Base-by-base conservation (phyloP, 1,140 invertebrate genomes). In the Solen grandis region DNA sequence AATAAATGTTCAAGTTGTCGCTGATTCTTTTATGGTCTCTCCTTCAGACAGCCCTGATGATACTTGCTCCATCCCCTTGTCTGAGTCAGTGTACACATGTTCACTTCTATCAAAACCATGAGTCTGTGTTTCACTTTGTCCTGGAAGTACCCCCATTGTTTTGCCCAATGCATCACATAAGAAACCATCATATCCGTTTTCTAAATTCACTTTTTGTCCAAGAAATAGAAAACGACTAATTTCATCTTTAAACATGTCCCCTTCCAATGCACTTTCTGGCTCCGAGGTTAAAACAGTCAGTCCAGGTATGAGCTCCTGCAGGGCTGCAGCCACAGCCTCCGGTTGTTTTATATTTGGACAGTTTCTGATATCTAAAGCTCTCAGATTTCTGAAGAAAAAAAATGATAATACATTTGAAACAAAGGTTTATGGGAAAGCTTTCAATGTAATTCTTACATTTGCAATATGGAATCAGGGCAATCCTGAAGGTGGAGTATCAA, bases 371-470 rank as follows among this genome's bases (percentile, higher is more conserved):
- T 66, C 41, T 19, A 76, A 14, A 55, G 59, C 52, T 66, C 55
- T 33, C n/a, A 76, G 29, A 29, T 76, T 62, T 36, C 74, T 76
- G 60, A 54, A 76, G 57, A 2, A 60, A 27, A 60, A 60, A 13
- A 8, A 62, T 5, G 29, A 31, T 13, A 59, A 63, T 31, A 10
- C 27, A 63, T 31, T 16, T 63, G 35, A 63, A 63, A 22, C n/a
- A n/a, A 5, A 63, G 5, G 35, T 63, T 13, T 31, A 27, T 63
- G n/a, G 14, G 55, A 19, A 8, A 8, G 10, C 8, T 59, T 59
- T 16, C 27, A 59, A 14, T 13, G 29, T 5, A 57, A 57, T 8
- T 57, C n/a, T 27, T 22, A n/a, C 54, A 57, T 57, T 5, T 57
- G 8, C 29, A 22, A 22, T 5, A 13, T 8, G n/a, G n/a, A 57